Evolutionary conservation across 2,113 vertebrate species (phyloP).

Genomic region (Cyphomyrus plagiostoma): DNA sequence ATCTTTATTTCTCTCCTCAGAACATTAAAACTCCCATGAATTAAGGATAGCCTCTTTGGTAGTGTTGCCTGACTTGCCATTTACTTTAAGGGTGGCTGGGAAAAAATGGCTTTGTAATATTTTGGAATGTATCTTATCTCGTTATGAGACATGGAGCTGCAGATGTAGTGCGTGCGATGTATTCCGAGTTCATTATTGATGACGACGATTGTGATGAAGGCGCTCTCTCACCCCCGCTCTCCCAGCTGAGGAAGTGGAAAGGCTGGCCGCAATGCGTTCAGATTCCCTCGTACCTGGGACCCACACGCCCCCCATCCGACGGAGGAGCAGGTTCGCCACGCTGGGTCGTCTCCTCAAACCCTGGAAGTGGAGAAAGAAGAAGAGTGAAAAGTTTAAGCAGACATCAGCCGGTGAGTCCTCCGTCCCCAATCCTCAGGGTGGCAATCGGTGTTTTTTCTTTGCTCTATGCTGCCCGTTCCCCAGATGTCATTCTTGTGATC

Average conservation of each 20-base stretch:
- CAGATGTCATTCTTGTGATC: neutral
- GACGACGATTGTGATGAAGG: neutral
- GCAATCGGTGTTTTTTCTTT: neutral
- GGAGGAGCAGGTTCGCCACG: slow-evolving; percentile 89
- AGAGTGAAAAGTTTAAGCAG: slow-evolving; percentile 97
- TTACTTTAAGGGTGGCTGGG: neutral
- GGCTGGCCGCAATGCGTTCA: slow-evolving; percentile 88
- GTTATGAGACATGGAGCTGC: neutral
- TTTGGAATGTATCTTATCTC: neutral
- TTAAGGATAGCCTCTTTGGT: neutral
- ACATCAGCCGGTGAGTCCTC: slow-evolving; percentile 81
- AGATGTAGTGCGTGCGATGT: neutral
- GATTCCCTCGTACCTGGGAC: slow-evolving; percentile 85
- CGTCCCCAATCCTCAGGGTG: too few relatives aligned
- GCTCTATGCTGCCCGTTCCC: neutral
- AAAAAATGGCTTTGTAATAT: neutral
- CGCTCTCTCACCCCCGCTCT: neutral
- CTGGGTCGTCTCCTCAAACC: slow-evolving; percentile 93
- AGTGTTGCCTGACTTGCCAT: neutral
- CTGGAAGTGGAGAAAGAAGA: slow-evolving; percentile 99
- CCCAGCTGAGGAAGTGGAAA: slow-evolving; percentile 91
- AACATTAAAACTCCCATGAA: neutral
- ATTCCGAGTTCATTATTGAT: neutral
- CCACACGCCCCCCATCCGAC: slow-evolving; percentile 87
- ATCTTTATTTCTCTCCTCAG: too few relatives aligned